Conservation (phyloP, 2,113 vertebrate species). For the Mellivora capensis region DNA sequence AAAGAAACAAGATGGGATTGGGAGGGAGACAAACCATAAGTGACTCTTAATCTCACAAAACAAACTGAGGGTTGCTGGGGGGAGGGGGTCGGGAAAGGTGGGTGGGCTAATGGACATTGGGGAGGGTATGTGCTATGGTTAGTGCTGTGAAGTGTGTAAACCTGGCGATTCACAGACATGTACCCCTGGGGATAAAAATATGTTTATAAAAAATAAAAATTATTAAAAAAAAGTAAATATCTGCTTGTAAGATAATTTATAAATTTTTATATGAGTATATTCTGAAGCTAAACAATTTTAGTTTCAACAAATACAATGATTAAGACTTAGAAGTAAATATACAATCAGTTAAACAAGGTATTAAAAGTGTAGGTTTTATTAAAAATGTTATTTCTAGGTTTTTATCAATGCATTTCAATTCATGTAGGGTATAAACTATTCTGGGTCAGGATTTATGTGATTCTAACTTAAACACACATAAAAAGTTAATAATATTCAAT, state of each 20-base stretch:
- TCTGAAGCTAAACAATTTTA: neutral
- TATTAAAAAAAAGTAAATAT: no score
- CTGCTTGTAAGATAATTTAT: neutral
- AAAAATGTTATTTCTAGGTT: neutral
- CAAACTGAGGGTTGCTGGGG: no score
- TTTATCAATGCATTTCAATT: conserved; percentile 19
- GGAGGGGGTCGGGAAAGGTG: no score
- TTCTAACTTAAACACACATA: conserved; percentile 28
- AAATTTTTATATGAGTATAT: neutral
- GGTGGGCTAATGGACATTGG: no score
- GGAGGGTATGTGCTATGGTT: no score
- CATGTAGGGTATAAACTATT: neutral
- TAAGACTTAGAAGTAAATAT: neutral
- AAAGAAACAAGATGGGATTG: no score
- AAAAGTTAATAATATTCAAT: conserved; percentile 61
- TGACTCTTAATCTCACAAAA: no score
- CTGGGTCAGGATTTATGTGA: conserved; percentile 53
- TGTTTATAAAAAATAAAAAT: no score
- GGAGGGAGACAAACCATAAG: no score
- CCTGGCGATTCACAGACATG: no score
- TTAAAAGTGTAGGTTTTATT: conserved; percentile 38
- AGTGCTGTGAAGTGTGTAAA: no score
- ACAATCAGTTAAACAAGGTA: conserved; percentile 30
- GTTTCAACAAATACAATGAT: neutral
- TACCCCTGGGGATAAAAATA: no score